Conservation (phyloP, 2,888 invertebrate species). For the Incurvaria masculella region DNA sequence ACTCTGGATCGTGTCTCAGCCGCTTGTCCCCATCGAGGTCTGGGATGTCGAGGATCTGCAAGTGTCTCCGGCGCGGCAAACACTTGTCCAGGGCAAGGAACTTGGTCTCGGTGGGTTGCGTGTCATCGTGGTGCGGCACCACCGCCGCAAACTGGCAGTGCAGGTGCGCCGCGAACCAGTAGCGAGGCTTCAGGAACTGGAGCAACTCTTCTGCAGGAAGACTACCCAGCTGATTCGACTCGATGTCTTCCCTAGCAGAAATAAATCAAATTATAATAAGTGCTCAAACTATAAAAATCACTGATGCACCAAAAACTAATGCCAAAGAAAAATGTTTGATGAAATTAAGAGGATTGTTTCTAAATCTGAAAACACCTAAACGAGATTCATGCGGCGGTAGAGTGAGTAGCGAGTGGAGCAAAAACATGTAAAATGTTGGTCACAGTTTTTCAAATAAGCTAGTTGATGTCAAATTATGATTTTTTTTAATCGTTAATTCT, state of each 20-base stretch:
- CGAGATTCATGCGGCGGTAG: no score
- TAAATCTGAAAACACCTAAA: no score
- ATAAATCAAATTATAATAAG: no score
- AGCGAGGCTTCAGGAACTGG: conserved; percentile 73
- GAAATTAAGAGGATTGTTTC: no score
- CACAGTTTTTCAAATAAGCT: no score
- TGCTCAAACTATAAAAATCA: no score
- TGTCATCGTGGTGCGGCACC: conserved; percentile 65
- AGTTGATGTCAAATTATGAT: no score
- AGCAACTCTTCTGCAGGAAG: conserved; percentile 80
- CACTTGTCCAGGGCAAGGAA: conserved; percentile 98
- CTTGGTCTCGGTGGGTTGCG: conserved; percentile 55
- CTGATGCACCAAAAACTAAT: no score
- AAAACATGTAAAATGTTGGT: no score
- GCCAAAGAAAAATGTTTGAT: no score
- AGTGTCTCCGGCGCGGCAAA: conserved; percentile 80
- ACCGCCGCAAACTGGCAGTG: conserved; percentile 94
- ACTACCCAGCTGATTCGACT: conserved; percentile 80
- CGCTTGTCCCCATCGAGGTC: conserved; percentile 51
- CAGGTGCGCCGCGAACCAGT: conserved; percentile 98
- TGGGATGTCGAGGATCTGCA: conserved; percentile 76
- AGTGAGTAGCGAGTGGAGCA: no score
- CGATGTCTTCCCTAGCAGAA: conserved; percentile 71
- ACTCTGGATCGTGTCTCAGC: conserved; percentile 85
- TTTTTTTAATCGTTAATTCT: no score